Base-by-base conservation (phyloP, 2,113 vertebrate genomes). In the Turnix velox region DNA sequence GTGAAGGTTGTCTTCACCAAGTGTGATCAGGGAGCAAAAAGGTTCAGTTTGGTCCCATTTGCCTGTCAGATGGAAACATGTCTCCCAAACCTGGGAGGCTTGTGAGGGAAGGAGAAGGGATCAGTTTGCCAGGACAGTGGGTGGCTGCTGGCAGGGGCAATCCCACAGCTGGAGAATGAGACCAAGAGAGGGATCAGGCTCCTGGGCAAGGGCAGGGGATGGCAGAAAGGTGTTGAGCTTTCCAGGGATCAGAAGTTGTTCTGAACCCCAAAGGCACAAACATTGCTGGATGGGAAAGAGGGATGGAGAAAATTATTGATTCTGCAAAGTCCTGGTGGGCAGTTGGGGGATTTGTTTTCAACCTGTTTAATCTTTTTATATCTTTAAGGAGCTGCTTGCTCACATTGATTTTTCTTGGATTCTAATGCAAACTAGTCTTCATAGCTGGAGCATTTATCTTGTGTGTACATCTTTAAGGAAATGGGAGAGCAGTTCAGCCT, bases 141-240 rank as follows among this genome's bases (percentile, higher is more conserved):
- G n/a, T n/a, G 65, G 22, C 48, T 7, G 28, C 24, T 8, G 19
- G 8, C 28, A 4, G 0, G 1, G 17, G 22, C 0, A 1, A 61
- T 22, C 10, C 31, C 7, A 1, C 28, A 7, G 12, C 13, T 3
- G 43, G 5, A 9, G 8, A 0, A 18, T 1, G 3, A 13, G 28
- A 28, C 10, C 1, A 1, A 8, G 67, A 12, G 16, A 13, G 22
- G 49, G 12, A 48, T 1, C 9, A 8, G 40, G 6, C 3, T 42
- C 9, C 10, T 23, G 9, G n/a, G 23, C 4, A 2, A 2, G 31
- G 1, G 1, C 6, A 30, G 18, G 15, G 28, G 3, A 18, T 5
- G 35, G 12, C 0, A 1, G 25, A 31, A 66, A 43, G 43, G 31
- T 28, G 43, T 31, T 1, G 3, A n/a, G 40, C 6, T 7, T 46